Evolutionary conservation across 2,113 vertebrate species (phyloP).

Genomic region (Tetrao urogallus): DNA sequence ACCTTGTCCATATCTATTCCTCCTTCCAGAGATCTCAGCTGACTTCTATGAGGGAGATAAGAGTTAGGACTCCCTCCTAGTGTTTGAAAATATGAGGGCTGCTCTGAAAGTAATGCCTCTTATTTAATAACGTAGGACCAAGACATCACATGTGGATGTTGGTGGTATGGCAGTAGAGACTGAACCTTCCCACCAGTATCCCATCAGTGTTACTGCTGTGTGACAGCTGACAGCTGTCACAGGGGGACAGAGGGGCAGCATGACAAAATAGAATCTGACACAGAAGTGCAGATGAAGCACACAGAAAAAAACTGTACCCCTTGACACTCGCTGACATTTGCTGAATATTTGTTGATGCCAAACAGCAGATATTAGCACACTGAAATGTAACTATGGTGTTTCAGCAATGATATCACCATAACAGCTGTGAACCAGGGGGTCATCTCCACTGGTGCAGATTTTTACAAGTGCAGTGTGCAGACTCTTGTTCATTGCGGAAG

Average conservation of each 20-base stretch:
- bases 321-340: not conserved
- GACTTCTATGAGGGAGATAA: not conserved
- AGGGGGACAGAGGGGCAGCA: too few species aligned
- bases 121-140: not conserved
- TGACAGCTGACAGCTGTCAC: too few species aligned
- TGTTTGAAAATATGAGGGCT: not conserved
- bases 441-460: not conserved
- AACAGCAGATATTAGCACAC: not conserved
- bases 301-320: too few species aligned
- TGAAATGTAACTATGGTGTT: not conserved
- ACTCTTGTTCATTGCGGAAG: not conserved
- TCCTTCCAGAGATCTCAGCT: not conserved
- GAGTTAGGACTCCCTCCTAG: not conserved
- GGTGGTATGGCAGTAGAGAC: too few species aligned
- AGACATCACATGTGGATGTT: too few species aligned
- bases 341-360: not conserved
- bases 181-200: too few species aligned
- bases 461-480: not conserved
- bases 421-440: not conserved
- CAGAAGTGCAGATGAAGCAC: too few species aligned
- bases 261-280: too few species aligned
- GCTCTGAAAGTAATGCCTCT: not conserved
- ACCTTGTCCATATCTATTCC: not conserved
- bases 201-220: too few species aligned
- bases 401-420: not conserved